phyloP scores from a whole-genome alignment of 1,140 invertebrate species.

The Drosophila pallidifrons region DNA sequence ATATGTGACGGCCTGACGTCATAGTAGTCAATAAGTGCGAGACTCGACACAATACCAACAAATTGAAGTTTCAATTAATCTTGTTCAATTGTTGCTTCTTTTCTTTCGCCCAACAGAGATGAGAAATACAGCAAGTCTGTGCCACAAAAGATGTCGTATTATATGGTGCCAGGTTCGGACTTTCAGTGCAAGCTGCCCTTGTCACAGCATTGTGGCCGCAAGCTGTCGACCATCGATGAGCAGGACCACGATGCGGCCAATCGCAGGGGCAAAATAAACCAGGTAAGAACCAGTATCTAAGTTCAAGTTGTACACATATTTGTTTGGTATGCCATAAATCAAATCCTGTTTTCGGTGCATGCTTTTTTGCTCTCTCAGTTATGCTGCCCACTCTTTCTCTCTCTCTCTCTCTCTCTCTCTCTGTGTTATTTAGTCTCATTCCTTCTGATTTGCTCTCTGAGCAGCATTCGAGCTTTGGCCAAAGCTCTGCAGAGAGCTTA shows the following conservation, averaged over 20 bases:
- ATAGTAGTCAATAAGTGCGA: background rate
- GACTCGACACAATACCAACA: background rate
- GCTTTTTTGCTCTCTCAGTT: background rate
- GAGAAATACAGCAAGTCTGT: slow-evolving; percentile 77
- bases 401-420: background rate
- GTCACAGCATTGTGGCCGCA: slow-evolving; percentile 44
- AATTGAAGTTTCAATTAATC: slow-evolving; percentile 26
- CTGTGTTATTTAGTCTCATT: background rate
- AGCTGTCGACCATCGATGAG: slow-evolving; percentile 70
- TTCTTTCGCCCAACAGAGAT: slow-evolving; percentile 51
- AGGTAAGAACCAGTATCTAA: slow-evolving; percentile 48
- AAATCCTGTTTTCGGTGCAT: background rate
- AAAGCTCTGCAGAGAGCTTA: slow-evolving; percentile 2
- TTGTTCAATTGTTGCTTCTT: slow-evolving; percentile 17
- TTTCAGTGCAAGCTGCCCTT: slow-evolving; percentile 67
- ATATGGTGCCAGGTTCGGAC: slow-evolving; percentile 69
- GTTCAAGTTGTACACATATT: background rate
- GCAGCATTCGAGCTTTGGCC: slow-evolving; percentile 1
- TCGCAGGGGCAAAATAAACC: slow-evolving; percentile 63
- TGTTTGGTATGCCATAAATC: background rate
- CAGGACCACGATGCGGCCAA: slow-evolving; percentile 69
- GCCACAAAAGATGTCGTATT: slow-evolving; percentile 64
- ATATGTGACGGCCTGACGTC: slow-evolving; percentile 8
- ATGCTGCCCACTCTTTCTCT: background rate
- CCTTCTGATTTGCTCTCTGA: slow-evolving; percentile 2